These are phyloP conservation scores for Mycetomoellerius zeteki DNA, from an alignment of 1,140 invertebrate genomes.

Conservation along the genomic window DNA sequence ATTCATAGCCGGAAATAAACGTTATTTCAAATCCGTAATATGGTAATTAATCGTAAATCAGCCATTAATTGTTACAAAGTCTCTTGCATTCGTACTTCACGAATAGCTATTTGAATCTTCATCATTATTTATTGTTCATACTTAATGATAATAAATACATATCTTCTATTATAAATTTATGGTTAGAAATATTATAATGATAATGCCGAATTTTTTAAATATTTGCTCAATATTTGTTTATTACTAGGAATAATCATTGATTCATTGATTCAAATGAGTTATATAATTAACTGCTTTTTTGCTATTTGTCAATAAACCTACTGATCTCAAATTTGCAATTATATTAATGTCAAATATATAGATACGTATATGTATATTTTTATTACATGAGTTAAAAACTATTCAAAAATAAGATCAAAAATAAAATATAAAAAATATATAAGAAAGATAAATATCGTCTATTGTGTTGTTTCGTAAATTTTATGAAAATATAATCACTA, in stretches of 20 bases:
- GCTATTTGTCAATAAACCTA: slow-evolving; percentile 1
- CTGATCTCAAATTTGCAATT: slow-evolving; percentile 35
- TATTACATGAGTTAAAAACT: not conserved
- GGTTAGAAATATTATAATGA: too few relatives aligned
- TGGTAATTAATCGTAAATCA: slow-evolving; percentile 42
- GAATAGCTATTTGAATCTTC: slow-evolving; percentile 19
- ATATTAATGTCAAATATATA: not conserved
- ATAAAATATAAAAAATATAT: not conserved
- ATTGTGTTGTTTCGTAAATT: not conserved
- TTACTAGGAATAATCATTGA: slow-evolving; percentile 16
- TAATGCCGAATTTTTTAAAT: too few relatives aligned
- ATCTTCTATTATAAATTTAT: too few relatives aligned
- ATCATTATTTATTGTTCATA: slow-evolving; percentile 15
- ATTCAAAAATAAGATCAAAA: not conserved
- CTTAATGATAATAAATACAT: too few relatives aligned
- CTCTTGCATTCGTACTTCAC: not conserved
- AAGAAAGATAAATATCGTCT: not conserved
- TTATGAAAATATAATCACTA: not conserved
- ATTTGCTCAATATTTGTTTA: slow-evolving; percentile 8
- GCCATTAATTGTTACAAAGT: slow-evolving; percentile 10
- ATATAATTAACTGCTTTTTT: slow-evolving; percentile 29
- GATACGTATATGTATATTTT: not conserved
- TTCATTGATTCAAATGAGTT: slow-evolving; percentile 24
- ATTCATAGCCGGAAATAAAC: slow-evolving; percentile 9
- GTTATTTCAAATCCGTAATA: slow-evolving; percentile 3